Conservation (phyloP, 2,797 vertebrate species). For the Girardinus metallicus region DNA sequence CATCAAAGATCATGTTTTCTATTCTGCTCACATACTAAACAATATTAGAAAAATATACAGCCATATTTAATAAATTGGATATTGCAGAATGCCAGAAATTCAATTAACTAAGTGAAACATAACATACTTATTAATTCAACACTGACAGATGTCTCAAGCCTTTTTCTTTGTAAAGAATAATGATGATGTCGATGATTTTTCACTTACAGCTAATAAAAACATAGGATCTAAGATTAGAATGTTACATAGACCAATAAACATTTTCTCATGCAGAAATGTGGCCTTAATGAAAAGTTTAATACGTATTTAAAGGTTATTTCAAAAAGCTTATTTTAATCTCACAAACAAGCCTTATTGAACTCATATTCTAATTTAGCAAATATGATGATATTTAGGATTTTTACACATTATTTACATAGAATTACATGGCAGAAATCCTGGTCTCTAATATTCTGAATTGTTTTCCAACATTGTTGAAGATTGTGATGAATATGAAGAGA, state of each 20-base stretch:
- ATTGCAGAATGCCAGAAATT: not conserved
- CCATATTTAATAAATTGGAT: not conserved
- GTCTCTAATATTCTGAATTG: too few species aligned
- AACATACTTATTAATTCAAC: not conserved
- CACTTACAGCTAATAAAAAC: not conserved
- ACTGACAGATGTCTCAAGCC: not conserved
- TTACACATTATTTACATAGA: not conserved
- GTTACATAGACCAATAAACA: not conserved
- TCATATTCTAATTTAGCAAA: not conserved
- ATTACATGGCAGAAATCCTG: too few species aligned
- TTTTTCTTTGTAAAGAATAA: not conserved
- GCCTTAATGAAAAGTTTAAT: not conserved
- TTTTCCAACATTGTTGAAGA: too few species aligned
- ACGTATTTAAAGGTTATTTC: not conserved
- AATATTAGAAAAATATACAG: not conserved
- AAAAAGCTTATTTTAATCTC: not conserved
- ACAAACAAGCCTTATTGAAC: not conserved
- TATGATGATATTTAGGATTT: not conserved
- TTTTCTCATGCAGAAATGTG: not conserved
- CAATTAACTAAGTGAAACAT: not conserved
- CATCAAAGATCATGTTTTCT: not conserved
- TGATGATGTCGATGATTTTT: not conserved
- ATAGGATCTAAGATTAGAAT: not conserved
- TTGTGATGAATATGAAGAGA: too few species aligned
- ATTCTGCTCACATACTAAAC: not conserved